A percentile compares a stretch with the other conserved stretches of the same genome.
phyloP scores from a whole-genome alignment of 2,888 invertebrate genomes.

The Arenicola marina region DNA sequence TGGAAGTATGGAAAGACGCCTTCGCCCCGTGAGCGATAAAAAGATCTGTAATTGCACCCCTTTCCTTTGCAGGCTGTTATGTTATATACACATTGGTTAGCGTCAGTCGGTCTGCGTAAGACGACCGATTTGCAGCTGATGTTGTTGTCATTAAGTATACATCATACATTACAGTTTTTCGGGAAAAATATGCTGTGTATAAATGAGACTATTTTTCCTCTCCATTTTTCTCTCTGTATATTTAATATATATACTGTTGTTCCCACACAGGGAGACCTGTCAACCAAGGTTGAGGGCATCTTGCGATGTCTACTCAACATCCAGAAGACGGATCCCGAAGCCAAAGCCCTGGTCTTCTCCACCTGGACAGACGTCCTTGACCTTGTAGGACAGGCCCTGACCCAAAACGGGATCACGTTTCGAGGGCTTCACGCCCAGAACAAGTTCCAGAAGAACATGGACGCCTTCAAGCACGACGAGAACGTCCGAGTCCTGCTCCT shows the following conservation, averaged over 20 bases:
- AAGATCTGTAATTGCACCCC: too few relatives aligned
- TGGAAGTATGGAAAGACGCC: too few relatives aligned
- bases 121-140: too few relatives aligned
- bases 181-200: too few relatives aligned
- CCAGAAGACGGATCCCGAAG: constrained; percentile 63
- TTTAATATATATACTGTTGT: not conserved
- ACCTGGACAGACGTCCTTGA: constrained; percentile 64
- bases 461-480: constrained; percentile 49
- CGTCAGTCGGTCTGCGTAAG: too few relatives aligned
- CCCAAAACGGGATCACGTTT: constrained; percentile 65
- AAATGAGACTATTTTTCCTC: not conserved
- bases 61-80: too few relatives aligned
- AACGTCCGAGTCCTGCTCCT: constrained; percentile 67
- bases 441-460: constrained; percentile 58
- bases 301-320: constrained; percentile 68
- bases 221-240: not conserved
- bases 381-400: constrained; percentile 66
- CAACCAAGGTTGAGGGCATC: constrained; percentile 73
- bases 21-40: too few relatives aligned
- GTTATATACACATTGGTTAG: too few relatives aligned
- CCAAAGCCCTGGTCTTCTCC: constrained; percentile 77
- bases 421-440: constrained; percentile 52
- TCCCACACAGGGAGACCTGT: constrained; percentile 68
- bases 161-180: too few relatives aligned
- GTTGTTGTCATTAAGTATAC: too few relatives aligned